Evolutionary conservation across 1,140 invertebrate species (phyloP), one percentile per base, ranked within the genome.

Genomic region (Uloborus diversus): DNA sequence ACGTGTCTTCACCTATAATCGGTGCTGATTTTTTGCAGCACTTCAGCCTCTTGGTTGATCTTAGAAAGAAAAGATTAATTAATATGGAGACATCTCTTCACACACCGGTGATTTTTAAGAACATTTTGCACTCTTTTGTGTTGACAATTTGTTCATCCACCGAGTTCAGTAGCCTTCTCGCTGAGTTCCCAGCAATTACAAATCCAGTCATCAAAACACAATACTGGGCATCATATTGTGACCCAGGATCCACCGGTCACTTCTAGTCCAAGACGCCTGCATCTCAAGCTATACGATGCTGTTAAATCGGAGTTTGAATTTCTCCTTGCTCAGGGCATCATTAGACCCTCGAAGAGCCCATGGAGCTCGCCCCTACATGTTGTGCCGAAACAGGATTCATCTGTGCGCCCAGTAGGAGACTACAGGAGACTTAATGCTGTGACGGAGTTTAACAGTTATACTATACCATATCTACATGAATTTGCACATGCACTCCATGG

Each of bases 321-420:
- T 85, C 85, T 64, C 83, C 59, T 51, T 66, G 81, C 56, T 20
- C 53, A 61, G 11, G 86, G 86, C 11, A 85, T 86, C 13, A 83
- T 84, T 32, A 79, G 84, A 17, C 85, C 82, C 0, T 87, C 86
- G 0, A 85, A 84, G n/a, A 84, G 83, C 59, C 59, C 85, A 25
- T 90, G 88, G 87, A 82, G 87, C 14, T 86, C 13, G 65, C 84
- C 85, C 13, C 47, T 84, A 17, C 81, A 83, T 49, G 53, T 85
- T 11, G 73, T 84, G 1, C 20, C 69, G 0, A 85, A 85, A 65
- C 73, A 64, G 33, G 42, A 47, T 62, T 81, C 75, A 7, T 30
- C 66, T 13, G 81, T 56, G 32, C 30, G 83, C 2, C 79, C 79
- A 14, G 75, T 68, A 28, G 81, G 84, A 5, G 84, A 85, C 85